Evolutionary conservation across 2,113 vertebrate genomes (phyloP), one percentile per base, ranked within the genome.

Genomic region (Polypterus bichir): DNA sequence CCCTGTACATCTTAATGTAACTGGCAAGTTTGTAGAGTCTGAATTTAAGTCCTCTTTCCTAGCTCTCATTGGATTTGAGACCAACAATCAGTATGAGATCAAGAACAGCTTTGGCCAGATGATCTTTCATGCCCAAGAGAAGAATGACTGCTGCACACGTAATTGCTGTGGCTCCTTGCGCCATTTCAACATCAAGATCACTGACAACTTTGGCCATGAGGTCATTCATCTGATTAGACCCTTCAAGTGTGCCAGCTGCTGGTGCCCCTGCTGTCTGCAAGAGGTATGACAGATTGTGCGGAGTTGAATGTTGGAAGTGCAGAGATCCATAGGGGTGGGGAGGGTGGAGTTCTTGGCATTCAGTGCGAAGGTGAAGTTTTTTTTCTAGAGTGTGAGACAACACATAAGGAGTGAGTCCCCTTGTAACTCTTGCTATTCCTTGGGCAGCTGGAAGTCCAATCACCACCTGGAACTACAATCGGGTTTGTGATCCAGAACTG

Each of bases 251-350:
- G 86, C 79, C 51, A 88, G 87, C 70, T 84, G 90, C 78, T 90
- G 89, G 77, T 94, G 80, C n/a, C 90, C 91, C 45, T 93, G 91
- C 68, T 92, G 77, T 70, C 68, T 93, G 59, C 92, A 94, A 76
- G 91, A 93, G 89, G 91, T 93, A 55, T 3, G 59, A 62, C 3
- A 0, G n/a, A 44, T 2, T 6, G 55, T 44, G 45, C 48, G 49
- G 49, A 51, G 49, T 9, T 51, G 49, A 51, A 9, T 51, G 49
- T 7, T 51, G 6, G 44, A 9, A 49, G 5, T 57, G 11, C 27
- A n/a, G 6, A 51, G 47, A 27, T 2, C n/a, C 9, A 44, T 52
- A 54, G 62, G 47, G 3, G 56, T 44, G 10, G 46, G 46, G 46
- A 2, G 55, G 55, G 62, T 47, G 62, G 5, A 27, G 27, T 27